phyloP scores from a whole-genome alignment of 2,797 vertebrate species.

The Tragopan temminckii region DNA sequence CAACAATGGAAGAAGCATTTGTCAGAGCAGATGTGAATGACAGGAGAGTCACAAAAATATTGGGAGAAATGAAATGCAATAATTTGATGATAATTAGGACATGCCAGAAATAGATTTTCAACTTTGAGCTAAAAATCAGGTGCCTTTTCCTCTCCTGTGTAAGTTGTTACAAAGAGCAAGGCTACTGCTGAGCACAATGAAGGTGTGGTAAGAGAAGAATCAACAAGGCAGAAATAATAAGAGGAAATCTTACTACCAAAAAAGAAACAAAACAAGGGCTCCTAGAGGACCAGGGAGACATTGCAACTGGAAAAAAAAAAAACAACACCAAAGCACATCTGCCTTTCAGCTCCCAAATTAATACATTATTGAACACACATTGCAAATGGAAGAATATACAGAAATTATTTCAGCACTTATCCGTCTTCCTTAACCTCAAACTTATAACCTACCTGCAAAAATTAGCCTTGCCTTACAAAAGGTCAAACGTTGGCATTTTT shows the following conservation, averaged over 20 bases:
- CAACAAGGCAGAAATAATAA: background rate
- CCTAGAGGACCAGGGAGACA: background rate
- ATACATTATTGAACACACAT: background rate
- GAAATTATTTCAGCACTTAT: conserved; percentile 1
- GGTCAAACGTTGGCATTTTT: background rate
- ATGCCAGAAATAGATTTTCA: background rate
- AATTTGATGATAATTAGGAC: background rate
- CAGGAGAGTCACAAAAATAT: background rate
- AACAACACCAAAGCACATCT: background rate
- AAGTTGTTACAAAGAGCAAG: background rate
- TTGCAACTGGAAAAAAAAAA: background rate
- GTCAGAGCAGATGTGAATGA: background rate
- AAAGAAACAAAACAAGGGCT: background rate
- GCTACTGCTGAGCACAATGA: background rate
- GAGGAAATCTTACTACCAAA: background rate
- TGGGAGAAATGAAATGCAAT: background rate
- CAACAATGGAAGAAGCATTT: background rate
- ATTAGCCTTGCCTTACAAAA: background rate
- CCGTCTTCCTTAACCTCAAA: background rate
- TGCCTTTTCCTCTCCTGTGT: background rate
- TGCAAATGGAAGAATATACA: background rate
- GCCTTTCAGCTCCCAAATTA: background rate
- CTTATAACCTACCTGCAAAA: conserved; percentile 9
- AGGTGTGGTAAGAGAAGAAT: background rate
- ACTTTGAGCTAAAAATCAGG: background rate